Base-by-base conservation (phyloP, 2,113 vertebrate species). In the Struthidea cinerea region DNA sequence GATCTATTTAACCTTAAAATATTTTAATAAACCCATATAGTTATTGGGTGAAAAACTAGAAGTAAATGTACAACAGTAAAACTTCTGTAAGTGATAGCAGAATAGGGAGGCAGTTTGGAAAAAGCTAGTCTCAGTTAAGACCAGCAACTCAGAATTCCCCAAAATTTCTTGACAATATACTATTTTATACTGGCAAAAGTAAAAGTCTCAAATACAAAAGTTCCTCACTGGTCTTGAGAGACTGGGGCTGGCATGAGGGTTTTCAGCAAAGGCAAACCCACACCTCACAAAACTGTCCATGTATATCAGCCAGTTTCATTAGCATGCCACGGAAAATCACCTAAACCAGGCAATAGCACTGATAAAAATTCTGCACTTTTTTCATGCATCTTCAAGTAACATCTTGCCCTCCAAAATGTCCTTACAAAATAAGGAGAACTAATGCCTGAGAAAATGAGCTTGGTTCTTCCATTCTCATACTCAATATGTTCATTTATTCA, bases 361-460 rank as follows among this genome's bases (percentile, higher is more conserved):
- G 13, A 24, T 56, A 35, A 79, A 70, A 74, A 74, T 10, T 37
- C 32, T n/a, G 7, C 8, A 1, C 6, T 19, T 28, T 47, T 30
- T 19, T 13, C 47, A 14, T 71, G 8, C 0, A 0, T 19, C 52
- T 67, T 86, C 0, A 4, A 84, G 7, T 13, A 74, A 65, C 7
- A 49, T 17, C 16, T 41, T 91, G 15, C 13, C 10, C 55, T 64
- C 32, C 17, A 6, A 87, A 84, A 7, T 12, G 10, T 32, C 35
- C 20, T 64, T 35, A 55, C 41, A 83, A 32, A 67, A 56, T 19
- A 68, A 41, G 8, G 39, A 60, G 47, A 50, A 52, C 3, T 12
- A 65, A 32, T 1, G 12, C 35, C 68, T 57, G 28, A 89, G 52
- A 61, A 84, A 87, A 64, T 1, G 1, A 1, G 1, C 7, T 12